Percentiles rank a stretch among this genome's conserved stretches.
Conservation (phyloP, 2,797 vertebrate species). For the Myotis pilosus region DNA sequence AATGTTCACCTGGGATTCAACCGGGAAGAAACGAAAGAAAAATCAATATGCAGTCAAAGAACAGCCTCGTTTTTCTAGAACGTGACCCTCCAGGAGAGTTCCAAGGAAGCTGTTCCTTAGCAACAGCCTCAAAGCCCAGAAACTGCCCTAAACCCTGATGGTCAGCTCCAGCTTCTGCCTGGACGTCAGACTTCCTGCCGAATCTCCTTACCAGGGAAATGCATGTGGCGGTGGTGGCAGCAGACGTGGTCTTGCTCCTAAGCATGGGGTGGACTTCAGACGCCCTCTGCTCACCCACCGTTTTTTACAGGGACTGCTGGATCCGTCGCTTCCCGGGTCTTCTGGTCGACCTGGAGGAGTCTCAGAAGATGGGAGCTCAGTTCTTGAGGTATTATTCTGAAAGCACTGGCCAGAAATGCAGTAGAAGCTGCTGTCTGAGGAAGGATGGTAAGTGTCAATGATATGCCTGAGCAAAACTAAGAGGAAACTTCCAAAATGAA, state of each 20-base stretch:
- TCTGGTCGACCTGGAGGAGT: constrained; percentile 88
- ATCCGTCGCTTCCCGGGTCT: constrained; percentile 93
- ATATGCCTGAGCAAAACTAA: neutral
- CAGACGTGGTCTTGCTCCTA: constrained; percentile 82
- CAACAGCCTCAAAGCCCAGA: neutral
- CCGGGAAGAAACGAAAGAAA: neutral
- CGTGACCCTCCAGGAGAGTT: neutral
- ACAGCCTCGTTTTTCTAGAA: constrained; percentile 42
- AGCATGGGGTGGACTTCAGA: constrained; percentile 76
- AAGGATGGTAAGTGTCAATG: constrained; percentile 88
- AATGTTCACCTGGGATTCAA: neutral
- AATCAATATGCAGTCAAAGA: neutral
- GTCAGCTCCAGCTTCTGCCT: neutral
- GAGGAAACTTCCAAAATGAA: neutral
- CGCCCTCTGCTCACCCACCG: constrained; percentile 88
- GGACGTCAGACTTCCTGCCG: neutral
- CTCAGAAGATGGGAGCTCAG: constrained; percentile 90
- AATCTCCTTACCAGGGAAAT: constrained; percentile 79
- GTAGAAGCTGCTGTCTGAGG: constrained; percentile 91
- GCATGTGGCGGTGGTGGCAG: constrained; percentile 78
- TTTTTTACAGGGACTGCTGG: constrained; percentile 95
- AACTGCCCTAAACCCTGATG: neutral
- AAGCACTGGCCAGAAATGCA: constrained; percentile 89
- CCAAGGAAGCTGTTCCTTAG: neutral
- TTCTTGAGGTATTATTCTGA: constrained; percentile 88